Evolutionary conservation across 37 sponge, comb jelly and placozoan species (phyloP), one percentile per base, ranked within the genome.

Genomic region (Bolinopsis microptera): DNA sequence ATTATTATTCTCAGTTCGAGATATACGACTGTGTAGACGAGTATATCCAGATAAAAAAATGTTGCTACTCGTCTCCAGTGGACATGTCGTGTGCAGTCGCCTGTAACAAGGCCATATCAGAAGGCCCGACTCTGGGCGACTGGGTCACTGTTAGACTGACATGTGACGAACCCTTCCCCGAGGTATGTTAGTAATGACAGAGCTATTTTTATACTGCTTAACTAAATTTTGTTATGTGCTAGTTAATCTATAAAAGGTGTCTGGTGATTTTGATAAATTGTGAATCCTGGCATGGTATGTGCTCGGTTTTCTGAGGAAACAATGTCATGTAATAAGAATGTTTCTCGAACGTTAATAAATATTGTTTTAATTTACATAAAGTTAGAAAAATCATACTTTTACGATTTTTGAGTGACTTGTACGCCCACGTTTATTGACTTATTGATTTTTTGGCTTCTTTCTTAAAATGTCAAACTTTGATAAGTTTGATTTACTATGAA

Each of bases 161-260:
- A 2, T 80, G 82, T 80, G 82, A 80, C 23, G 38, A 80, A 35
- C 82, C 82, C 30, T 80, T 80, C 32, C 82, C 82, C 32, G 82
- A 80, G 82, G 82, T 80, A 72, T 8, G 75, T 8, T 67, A 67
- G 21, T 22, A 67, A 67, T 13, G 68, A n/a, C n/a, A n/a, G n/a
- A n/a, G n/a, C n/a, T n/a, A n/a, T n/a, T n/a, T n/a, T n/a, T n/a
- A n/a, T n/a, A n/a, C n/a, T n/a, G n/a, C n/a, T n/a, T n/a, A n/a
- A n/a, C n/a, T n/a, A n/a, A n/a, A n/a, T n/a, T n/a, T n/a, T n/a
- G n/a, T n/a, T n/a, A n/a, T n/a, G n/a, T n/a, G n/a, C n/a, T n/a
- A n/a, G n/a, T n/a, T n/a, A n/a, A n/a, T n/a, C n/a, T n/a, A n/a
- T n/a, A n/a, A n/a, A n/a, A n/a, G n/a, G n/a, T n/a, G n/a, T n/a